Percentiles rank a stretch among this genome's conserved stretches.
Conservation (phyloP, 2,888 invertebrate species). For the Hesperia comma region DNA sequence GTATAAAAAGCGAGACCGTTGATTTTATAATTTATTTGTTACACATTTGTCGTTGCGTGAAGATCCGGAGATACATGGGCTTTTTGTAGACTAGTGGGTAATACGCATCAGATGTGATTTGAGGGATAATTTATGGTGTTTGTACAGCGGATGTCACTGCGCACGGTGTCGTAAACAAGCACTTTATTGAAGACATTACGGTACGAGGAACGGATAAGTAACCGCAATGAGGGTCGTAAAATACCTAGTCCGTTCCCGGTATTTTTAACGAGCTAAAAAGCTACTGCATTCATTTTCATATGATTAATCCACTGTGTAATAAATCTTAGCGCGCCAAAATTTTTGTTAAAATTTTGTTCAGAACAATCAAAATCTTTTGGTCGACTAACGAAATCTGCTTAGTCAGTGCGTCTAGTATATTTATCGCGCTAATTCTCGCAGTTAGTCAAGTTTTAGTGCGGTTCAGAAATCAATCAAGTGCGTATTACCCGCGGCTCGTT, state of each 20-base stretch:
- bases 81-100: slow-evolving; percentile 77
- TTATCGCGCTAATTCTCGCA: slow-evolving; percentile 33
- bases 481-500: slow-evolving; percentile 71
- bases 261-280: slow-evolving; percentile 31
- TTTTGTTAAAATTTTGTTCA: neutral
- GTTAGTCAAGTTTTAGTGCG: slow-evolving; percentile 37
- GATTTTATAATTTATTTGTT: slow-evolving; percentile 84
- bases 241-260: slow-evolving; percentile 14
- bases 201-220: slow-evolving; percentile 55
- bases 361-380: neutral
- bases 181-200: slow-evolving; percentile 51
- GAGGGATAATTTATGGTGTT: slow-evolving; percentile 80
- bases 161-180: slow-evolving; percentile 69
- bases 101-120: slow-evolving; percentile 82
- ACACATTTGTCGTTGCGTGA: slow-evolving; percentile 84
- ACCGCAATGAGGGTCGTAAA: slow-evolving; percentile 52
- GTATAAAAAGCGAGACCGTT: slow-evolving; percentile 79
- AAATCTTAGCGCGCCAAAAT: too few relatives aligned
- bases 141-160: slow-evolving; percentile 71
- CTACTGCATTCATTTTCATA: slow-evolving; percentile 20
- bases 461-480: slow-evolving; percentile 73
- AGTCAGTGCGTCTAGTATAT: slow-evolving; percentile 18
- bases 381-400: slow-evolving; percentile 14
- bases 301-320: neutral
- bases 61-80: slow-evolving; percentile 81